A percentile compares a stretch with the other conserved stretches of the same genome.
Conservation (phyloP, 2,797 vertebrate species). For the Eulemur albifrons region DNA sequence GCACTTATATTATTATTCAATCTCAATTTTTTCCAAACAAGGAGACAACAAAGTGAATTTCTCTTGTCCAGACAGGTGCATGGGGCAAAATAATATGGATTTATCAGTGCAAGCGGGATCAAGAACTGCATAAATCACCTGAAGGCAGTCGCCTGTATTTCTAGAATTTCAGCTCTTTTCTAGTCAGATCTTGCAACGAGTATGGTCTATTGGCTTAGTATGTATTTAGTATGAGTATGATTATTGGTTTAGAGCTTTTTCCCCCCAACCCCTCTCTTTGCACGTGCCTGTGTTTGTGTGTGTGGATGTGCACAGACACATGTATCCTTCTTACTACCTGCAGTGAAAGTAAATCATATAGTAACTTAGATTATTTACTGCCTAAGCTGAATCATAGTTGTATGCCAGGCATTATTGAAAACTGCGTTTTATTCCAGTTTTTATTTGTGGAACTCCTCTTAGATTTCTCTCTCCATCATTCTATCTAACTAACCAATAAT, state of each 20-base stretch:
- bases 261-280: not conserved
- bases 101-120: not conserved
- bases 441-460: not conserved
- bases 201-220: not conserved
- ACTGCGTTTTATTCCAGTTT: not conserved
- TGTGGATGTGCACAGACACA: too few relatives aligned
- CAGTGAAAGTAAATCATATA: not conserved
- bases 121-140: not conserved
- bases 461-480: not conserved
- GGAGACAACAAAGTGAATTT: not conserved
- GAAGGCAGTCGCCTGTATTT: not conserved
- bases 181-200: not conserved
- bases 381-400: not conserved
- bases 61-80: not conserved
- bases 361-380: not conserved
- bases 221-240: too few relatives aligned
- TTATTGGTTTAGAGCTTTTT: not conserved
- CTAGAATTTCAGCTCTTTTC: not conserved
- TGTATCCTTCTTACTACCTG: not conserved
- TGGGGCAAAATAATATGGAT: not conserved
- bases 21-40: not conserved
- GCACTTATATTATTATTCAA: not conserved
- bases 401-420: not conserved
- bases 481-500: not conserved
- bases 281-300: not conserved